Evolutionary conservation across 2,888 invertebrate species (phyloP).

Genomic region (Agonum fuliginosum): DNA sequence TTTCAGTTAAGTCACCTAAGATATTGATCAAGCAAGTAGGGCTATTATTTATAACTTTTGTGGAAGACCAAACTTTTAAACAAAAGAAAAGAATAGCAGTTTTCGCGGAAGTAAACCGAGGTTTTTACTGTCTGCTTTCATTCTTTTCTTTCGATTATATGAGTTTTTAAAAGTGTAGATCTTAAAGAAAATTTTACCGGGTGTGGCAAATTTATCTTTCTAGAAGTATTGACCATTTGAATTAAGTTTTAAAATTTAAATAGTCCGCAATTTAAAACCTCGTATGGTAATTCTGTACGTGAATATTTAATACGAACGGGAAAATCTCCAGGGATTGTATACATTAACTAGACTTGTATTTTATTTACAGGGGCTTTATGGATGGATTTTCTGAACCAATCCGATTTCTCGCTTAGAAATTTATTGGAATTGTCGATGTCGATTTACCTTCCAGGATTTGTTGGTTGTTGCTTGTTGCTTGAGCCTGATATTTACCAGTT

Average conservation of each 20-base stretch:
- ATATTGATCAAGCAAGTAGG: not conserved
- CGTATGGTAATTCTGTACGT: conserved; percentile 2
- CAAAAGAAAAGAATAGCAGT: not conserved
- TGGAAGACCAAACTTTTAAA: not conserved
- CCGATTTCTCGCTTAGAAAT: conserved; percentile 32
- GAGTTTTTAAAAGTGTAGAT: not conserved
- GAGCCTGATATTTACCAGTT: not conserved
- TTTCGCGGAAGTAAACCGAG: not conserved
- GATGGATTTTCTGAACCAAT: conserved; percentile 33
- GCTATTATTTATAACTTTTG: conserved; percentile 5
- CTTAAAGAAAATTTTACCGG: conserved; percentile 1
- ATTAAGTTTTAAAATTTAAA: conserved; percentile 39
- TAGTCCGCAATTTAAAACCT: conserved; percentile 14
- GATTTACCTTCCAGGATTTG: conserved; percentile 4
- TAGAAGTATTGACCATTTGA: not conserved
- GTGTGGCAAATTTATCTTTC: not conserved
- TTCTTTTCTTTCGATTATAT: conserved; percentile 1
- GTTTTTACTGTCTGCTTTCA: too few relatives aligned
- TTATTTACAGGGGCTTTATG: conserved; percentile 23
- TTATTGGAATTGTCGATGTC: conserved; percentile 12
- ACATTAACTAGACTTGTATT: conserved; percentile 42
- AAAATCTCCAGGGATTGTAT: conserved; percentile 12
- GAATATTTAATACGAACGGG: conserved; percentile 6
- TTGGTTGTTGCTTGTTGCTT: not conserved
- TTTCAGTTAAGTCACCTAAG: not conserved